Base-by-base conservation (phyloP, 2,113 vertebrate genomes). In the Actinemys pallida region DNA sequence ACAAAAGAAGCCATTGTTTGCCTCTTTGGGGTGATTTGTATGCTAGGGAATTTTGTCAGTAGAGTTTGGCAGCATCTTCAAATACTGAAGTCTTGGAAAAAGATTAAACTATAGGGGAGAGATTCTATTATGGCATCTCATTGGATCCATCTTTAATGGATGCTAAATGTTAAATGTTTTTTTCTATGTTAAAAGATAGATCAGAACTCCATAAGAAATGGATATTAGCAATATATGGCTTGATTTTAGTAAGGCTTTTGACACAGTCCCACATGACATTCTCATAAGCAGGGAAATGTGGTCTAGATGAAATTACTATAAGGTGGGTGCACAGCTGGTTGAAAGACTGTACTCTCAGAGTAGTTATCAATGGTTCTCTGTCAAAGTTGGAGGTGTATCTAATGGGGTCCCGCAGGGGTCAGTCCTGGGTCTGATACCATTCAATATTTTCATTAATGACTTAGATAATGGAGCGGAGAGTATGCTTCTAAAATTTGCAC, bases 21-120 rank as follows among this genome's bases (percentile, higher is more conserved):
- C 4, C 17, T 22, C 90, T 59, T 50, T 82, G 42, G 39, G 3
- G 12, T 54, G 54, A 10, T 88, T 89, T 82, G 89, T 84, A 13
- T 82, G 42, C 4, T n/a, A 47, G 52, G 52, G 57, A 69, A 6
- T 22, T 65, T 52, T 52, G 24, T 75, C 3, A 1, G 12, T 69
- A 50, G 59, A 27, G 39, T 75, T 90, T 42, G 42, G 31, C 22
- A 59, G 1, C 78, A 35, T 80, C 62, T 47, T 78, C 16, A 75
- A 6, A 25, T 56, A 65, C 0, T 84, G 83, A 57, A 88, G 17
- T 56, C 0, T 3, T 39, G 31, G 13, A 11, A 84, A 72, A 89
- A 45, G 47, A 54, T 80, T 81, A 4, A 50, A 29, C 1, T 56
- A 47, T 25, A 42, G 45, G 76, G 76, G 49, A 22, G 10, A 0